These are phyloP conservation scores for Batillaria attramentaria DNA, from an alignment of 1,140 invertebrate species.

Conservation along the genomic window DNA sequence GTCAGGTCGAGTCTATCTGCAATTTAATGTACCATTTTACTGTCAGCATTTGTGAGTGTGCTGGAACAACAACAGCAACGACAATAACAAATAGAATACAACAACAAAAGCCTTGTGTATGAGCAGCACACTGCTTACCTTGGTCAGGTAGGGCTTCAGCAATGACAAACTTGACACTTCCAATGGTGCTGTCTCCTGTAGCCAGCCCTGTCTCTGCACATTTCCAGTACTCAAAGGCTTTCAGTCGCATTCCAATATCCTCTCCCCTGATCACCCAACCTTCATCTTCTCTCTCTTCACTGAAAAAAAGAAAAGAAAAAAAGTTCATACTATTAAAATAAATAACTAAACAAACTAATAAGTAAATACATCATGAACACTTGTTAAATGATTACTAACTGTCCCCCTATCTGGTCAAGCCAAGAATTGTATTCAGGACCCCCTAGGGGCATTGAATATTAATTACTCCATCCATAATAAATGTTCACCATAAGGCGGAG, in stretches of 20 bases:
- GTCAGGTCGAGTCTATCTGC: not conserved
- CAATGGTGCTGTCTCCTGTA: slow-evolving; percentile 25
- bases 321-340: not conserved
- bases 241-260: slow-evolving; percentile 68
- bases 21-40: too few species aligned
- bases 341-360: not conserved
- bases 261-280: slow-evolving; percentile 71
- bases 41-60: too few species aligned
- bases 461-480: too few species aligned
- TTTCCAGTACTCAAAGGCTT: slow-evolving; percentile 75
- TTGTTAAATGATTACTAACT: not conserved
- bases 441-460: too few species aligned
- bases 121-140: slow-evolving; percentile 49
- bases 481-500: too few species aligned
- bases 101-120: not conserved
- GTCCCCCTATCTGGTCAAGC: too few species aligned
- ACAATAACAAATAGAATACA: too few species aligned
- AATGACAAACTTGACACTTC: slow-evolving; percentile 72
- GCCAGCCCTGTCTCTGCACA: slow-evolving; percentile 73
- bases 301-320: slow-evolving; percentile 39
- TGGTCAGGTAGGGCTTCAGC: slow-evolving; percentile 72
- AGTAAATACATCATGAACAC: not conserved
- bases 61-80: too few species aligned
- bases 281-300: slow-evolving; percentile 64
- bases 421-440: not conserved